A percentile compares a stretch with the other conserved stretches of the same genome.
phyloP scores from a whole-genome alignment of 2,113 vertebrate species.

The Bagarius yarrelli region DNA sequence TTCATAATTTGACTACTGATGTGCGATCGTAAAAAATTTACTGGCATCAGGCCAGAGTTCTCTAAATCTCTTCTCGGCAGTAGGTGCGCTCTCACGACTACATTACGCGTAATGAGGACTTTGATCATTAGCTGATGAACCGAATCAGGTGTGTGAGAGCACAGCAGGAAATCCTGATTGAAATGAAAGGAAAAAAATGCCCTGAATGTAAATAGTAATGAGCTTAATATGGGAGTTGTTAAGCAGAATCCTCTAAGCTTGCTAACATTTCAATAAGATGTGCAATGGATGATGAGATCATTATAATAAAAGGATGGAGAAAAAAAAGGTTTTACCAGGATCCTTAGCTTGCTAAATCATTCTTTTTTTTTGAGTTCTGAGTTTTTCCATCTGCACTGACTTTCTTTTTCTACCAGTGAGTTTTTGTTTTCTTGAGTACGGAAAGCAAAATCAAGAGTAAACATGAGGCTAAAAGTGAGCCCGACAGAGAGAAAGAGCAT shows the following conservation, averaged over 20 bases:
- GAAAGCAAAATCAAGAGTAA: background rate
- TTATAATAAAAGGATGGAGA: background rate
- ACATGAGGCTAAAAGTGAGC: background rate
- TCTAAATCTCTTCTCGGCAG: background rate
- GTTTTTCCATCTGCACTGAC: too few species aligned
- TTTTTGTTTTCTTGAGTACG: background rate
- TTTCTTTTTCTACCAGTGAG: too few species aligned
- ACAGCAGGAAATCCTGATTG: background rate
- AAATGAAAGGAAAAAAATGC: constrained; percentile 5
- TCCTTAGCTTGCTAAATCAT: background rate
- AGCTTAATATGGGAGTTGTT: constrained; percentile 10
- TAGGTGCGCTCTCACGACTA: constrained; percentile 1
- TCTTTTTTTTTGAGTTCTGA: background rate
- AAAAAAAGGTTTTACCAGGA: background rate
- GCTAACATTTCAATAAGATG: background rate
- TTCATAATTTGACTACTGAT: background rate
- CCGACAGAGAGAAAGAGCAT: background rate
- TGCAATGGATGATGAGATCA: background rate
- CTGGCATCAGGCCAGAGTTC: constrained; percentile 6
- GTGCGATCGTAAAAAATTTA: background rate
- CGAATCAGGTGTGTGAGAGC: constrained; percentile 19
- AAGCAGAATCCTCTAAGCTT: constrained; percentile 5
- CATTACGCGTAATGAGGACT: constrained; percentile 5
- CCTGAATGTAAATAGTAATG: constrained; percentile 18
- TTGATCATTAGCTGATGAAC: constrained; percentile 20